Percentiles rank a stretch among this genome's conserved stretches.
Evolutionary conservation across 2,888 invertebrate genomes (phyloP).

Genomic region (Helobdella robusta): DNA sequence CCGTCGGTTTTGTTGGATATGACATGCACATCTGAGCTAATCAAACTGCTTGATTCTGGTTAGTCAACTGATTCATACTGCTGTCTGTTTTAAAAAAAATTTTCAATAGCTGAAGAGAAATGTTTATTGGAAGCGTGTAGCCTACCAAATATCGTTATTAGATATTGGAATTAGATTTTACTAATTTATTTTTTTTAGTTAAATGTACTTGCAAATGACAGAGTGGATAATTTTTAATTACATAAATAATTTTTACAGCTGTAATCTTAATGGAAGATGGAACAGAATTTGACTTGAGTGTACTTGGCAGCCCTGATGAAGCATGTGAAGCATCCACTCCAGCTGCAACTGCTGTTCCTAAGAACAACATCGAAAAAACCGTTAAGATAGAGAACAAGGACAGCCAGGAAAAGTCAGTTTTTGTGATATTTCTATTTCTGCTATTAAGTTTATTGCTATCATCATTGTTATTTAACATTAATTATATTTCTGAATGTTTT

Average conservation of each 20-base stretch:
- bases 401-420: too few species aligned
- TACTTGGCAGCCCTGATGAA: constrained; percentile 57
- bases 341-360: not conserved
- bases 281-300: constrained; percentile 66
- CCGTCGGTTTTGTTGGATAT: constrained; percentile 74
- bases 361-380: too few species aligned
- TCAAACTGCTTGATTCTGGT: constrained; percentile 77
- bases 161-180: not conserved
- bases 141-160: not conserved
- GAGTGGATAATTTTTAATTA: too few species aligned
- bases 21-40: constrained; percentile 64
- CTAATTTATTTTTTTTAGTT: not conserved
- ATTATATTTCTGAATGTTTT: too few species aligned
- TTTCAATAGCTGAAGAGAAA: too few species aligned
- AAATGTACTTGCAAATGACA: not conserved
- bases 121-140: not conserved
- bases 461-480: too few species aligned
- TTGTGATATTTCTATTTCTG: too few species aligned
- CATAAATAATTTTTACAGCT: too few species aligned
- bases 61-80: constrained; percentile 20
- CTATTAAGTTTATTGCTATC: too few species aligned
- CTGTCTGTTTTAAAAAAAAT: not conserved
- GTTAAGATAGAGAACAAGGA: too few species aligned
- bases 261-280: constrained; percentile 89
- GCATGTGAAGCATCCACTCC: not conserved